Evolutionary conservation across 2,113 vertebrate genomes (phyloP).

Genomic region (Rhegmatorhina hoffmannsi): DNA sequence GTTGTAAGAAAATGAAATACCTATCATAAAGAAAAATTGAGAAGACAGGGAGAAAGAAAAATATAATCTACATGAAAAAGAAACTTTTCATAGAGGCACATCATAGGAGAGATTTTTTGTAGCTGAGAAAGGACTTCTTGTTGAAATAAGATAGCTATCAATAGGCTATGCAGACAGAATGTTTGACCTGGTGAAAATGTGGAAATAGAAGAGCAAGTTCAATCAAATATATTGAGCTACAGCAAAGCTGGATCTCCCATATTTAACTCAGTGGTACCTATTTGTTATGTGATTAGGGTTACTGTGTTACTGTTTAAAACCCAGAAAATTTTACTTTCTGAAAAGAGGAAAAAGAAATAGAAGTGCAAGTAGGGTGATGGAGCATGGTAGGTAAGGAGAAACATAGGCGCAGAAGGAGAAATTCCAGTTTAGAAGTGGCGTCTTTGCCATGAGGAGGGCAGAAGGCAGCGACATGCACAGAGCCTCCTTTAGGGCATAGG

Average conservation of each 20-base stretch:
- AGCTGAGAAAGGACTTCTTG: background rate
- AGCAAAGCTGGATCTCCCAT: background rate
- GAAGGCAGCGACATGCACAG: background rate
- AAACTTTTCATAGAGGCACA: background rate
- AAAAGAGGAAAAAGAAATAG: background rate
- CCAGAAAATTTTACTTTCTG: background rate
- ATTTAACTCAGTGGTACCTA: background rate
- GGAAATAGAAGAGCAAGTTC: background rate
- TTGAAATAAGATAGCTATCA: background rate
- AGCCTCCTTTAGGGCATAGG: background rate
- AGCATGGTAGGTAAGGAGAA: background rate
- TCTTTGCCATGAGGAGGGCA: background rate
- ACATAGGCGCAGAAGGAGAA: background rate
- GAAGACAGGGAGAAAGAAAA: background rate
- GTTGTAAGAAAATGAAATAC: background rate
- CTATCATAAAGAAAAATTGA: background rate
- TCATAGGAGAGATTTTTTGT: background rate
- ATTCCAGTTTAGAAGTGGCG: background rate
- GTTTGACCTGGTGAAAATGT: background rate
- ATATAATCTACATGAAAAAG: background rate
- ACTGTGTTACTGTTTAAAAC: background rate
- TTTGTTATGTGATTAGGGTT: background rate
- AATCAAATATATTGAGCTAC: accelerated
- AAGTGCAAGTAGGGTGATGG: background rate
- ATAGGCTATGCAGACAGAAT: background rate